A percentile compares a stretch with the other conserved stretches of the same genome.
Evolutionary conservation across 1,140 invertebrate species (phyloP).

Genomic region (Oryzaephilus surinamensis): DNA sequence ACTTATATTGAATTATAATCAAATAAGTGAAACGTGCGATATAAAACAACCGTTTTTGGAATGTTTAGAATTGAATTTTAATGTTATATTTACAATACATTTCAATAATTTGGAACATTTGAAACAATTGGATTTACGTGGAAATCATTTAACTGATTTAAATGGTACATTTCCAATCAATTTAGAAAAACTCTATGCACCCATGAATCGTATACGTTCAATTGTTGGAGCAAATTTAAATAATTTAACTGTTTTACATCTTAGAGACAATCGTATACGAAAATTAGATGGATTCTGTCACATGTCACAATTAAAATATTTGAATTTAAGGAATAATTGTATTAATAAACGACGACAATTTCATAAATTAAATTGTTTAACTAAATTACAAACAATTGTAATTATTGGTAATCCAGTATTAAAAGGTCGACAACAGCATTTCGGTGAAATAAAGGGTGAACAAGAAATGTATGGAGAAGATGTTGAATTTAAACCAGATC

Average conservation of each 20-base stretch:
- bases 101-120: constrained; percentile 35
- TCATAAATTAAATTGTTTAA: constrained; percentile 39
- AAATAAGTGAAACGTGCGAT: constrained; percentile 37
- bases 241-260: constrained; percentile 41
- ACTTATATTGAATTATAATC: constrained; percentile 41
- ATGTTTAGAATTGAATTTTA: constrained; percentile 41
- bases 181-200: constrained; percentile 35
- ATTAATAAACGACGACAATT: constrained; percentile 40
- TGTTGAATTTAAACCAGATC: constrained; percentile 20
- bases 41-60: constrained; percentile 41
- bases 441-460: constrained; percentile 18
- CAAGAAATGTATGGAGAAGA: constrained; percentile 24
- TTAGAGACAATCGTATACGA: constrained; percentile 41
- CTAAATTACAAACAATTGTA: constrained; percentile 37
- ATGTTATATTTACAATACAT: constrained; percentile 29
- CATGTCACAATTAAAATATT: constrained; percentile 38
- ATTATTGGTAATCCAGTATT: constrained; percentile 39
- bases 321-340: constrained; percentile 43
- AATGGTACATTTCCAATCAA: constrained; percentile 35
- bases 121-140: constrained; percentile 39
- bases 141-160: constrained; percentile 40
- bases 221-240: constrained; percentile 27
- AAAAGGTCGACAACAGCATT: constrained; percentile 18
- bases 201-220: constrained; percentile 17
- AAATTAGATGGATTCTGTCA: constrained; percentile 39